phyloP scores from a whole-genome alignment of 2,797 vertebrate species.

The Dicrostonyx torquatus region DNA sequence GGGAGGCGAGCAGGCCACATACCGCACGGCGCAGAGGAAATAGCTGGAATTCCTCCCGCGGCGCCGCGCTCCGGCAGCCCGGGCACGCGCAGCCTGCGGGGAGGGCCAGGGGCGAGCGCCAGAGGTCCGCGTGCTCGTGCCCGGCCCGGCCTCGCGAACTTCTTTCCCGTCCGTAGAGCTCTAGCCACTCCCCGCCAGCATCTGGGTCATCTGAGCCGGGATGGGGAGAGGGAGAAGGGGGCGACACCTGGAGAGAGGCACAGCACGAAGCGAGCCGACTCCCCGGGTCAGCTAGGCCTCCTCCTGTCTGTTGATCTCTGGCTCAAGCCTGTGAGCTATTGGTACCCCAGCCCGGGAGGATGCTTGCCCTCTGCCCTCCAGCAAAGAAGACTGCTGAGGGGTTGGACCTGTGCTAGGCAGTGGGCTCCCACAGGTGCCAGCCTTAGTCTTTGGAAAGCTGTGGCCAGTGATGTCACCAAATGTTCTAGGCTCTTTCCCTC shows the following conservation, averaged over 20 bases:
- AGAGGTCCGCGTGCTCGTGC: not conserved
- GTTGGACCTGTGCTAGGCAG: not conserved
- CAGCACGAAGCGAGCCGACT: not conserved
- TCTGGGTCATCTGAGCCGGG: not conserved
- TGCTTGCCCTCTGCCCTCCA: not conserved
- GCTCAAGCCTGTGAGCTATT: not conserved
- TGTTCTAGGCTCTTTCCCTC: not conserved
- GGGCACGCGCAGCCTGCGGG: not conserved
- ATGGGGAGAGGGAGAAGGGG: not conserved
- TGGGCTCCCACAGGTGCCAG: not conserved
- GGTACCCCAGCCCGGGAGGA: not conserved
- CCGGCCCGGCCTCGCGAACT: fast-evolving
- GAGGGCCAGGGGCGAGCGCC: not conserved
- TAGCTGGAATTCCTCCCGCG: slow-evolving; percentile 78
- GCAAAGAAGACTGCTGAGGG: not conserved
- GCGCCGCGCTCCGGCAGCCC: not conserved
- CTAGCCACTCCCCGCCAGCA: not conserved
- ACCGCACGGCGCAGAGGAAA: slow-evolving; percentile 75
- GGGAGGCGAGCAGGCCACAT: slow-evolving; percentile 67
- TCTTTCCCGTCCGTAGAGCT: not conserved
- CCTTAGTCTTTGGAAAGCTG: not conserved
- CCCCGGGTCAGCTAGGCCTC: not conserved
- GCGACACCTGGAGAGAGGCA: not conserved
- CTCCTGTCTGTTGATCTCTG: not conserved
- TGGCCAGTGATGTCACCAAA: not conserved